Evolutionary conservation across 2,113 vertebrate genomes (phyloP).

Genomic region (Serilophus lunatus): DNA sequence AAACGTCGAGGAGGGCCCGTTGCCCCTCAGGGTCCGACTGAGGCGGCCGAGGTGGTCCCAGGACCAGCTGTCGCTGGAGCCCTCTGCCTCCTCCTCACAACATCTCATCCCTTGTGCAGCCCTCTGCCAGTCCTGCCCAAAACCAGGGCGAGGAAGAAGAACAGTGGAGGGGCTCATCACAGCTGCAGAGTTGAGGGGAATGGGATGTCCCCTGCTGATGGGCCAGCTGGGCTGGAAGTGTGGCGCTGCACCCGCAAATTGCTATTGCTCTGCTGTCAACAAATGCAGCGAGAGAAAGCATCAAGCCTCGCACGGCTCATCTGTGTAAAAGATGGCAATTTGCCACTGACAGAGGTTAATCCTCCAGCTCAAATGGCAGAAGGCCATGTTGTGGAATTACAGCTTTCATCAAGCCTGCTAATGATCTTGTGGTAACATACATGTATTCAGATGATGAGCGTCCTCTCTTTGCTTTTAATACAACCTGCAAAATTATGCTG

Average conservation of each 20-base stretch:
- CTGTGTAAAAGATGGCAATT: background rate
- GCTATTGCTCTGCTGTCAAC: background rate
- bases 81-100: background rate
- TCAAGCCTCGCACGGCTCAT: background rate
- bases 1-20: accelerated
- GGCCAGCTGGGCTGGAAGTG: background rate
- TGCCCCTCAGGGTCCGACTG: background rate
- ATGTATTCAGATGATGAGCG: background rate
- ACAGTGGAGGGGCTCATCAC: background rate
- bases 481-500: background rate
- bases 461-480: background rate
- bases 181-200: background rate
- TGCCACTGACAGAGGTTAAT: background rate
- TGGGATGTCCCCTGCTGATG: background rate
- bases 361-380: background rate
- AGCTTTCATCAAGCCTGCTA: background rate
- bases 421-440: background rate
- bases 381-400: background rate
- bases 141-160: background rate
- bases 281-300: background rate
- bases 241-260: background rate
- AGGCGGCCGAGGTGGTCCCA: background rate
- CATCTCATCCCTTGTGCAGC: accelerated
- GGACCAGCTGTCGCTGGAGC: accelerated
- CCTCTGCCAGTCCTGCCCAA: background rate